phyloP scores from a whole-genome alignment of 2,888 invertebrate genomes.

The Arge pagana region DNA sequence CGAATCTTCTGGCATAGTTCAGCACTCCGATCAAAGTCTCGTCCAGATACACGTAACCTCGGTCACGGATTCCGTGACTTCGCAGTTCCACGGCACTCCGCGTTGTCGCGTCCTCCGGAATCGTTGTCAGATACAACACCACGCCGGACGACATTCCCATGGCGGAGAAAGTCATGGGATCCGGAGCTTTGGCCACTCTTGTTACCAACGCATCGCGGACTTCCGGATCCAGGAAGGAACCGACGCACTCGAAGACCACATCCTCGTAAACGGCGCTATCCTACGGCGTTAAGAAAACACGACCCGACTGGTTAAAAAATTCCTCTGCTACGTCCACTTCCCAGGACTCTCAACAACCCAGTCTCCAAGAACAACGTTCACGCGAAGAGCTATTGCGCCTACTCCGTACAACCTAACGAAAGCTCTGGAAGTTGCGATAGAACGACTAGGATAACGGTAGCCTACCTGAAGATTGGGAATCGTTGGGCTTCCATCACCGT shows the following conservation, averaged over 20 bases:
- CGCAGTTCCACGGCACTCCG: conserved; percentile 14
- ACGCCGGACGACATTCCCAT: conserved; percentile 54
- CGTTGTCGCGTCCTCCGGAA: conserved; percentile 33
- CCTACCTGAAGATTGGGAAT: too few species aligned
- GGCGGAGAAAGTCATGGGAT: conserved; percentile 56
- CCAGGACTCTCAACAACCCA: too few species aligned
- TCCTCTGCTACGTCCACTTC: too few species aligned
- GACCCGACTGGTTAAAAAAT: too few species aligned
- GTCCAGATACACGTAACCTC: conserved; percentile 28
- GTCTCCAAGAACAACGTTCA: too few species aligned
- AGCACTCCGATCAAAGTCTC: conserved; percentile 24
- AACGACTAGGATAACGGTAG: too few species aligned
- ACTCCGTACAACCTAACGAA: too few species aligned
- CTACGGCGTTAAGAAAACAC: too few species aligned
- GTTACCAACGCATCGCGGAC: conserved; percentile 21
- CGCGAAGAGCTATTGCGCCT: too few species aligned
- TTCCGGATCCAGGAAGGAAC: conserved; percentile 25
- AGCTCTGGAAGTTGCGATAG: too few species aligned
- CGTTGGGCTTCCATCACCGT: too few species aligned
- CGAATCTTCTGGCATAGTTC: conserved; percentile 24
- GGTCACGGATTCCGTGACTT: conserved; percentile 26
- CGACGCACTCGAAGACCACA: conserved; percentile 26
- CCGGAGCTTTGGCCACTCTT: conserved; percentile 2
- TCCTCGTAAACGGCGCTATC: conserved; percentile 15
- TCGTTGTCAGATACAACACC: conserved; percentile 54